Evolutionary conservation across 2,888 invertebrate species (phyloP), one percentile per base, ranked within the genome.

Genomic region (Emmelina monodactyla): DNA sequence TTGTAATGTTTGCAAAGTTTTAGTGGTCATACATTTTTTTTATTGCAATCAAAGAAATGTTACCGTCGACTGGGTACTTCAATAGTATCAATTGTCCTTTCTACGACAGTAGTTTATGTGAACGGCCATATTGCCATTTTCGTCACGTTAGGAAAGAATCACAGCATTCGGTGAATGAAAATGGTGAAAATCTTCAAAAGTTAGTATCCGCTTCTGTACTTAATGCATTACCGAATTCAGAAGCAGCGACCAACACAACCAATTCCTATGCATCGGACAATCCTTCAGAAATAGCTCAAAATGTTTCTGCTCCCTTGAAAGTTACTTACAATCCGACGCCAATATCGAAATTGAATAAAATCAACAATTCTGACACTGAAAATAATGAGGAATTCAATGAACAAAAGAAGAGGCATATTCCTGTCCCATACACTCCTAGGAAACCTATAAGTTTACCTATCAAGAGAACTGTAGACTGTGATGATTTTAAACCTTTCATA

Each of bases 41-140:
- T n/a, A n/a, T n/a, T n/a, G n/a, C n/a, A n/a, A n/a, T n/a, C n/a
- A 58, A 11, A 7, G 25, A 72, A 64, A 96, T 96, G 96, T 84
- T 96, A 57, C 92, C 94, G 28, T 90, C 94, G 38, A 90, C 91
- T 48, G 95, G 94, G 43, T 89, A 91, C 63, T 96, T 96, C 60
- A 89, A 91, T 72, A 86, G 87, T 52, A 86, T 93, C 44, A 85
- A 84, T 51, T 96, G 96, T 65, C 94, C 95, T 14, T 94, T 89
- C 75, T 92, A 86, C 63, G 86, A 89, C 54, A 85, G 82, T 59
- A 89, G 88, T 41, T 73, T 85, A 33, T 96, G 96, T 72, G 89
- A 89, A 49, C 83, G 96, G 53, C 94, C 94, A 14, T 93, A 94
- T 70, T 96, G 96, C 75, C 94, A 95, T 75, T 96, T 91, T 68